Base-by-base conservation (phyloP, 2,888 invertebrate species). In the Ormyrus thymus region DNA sequence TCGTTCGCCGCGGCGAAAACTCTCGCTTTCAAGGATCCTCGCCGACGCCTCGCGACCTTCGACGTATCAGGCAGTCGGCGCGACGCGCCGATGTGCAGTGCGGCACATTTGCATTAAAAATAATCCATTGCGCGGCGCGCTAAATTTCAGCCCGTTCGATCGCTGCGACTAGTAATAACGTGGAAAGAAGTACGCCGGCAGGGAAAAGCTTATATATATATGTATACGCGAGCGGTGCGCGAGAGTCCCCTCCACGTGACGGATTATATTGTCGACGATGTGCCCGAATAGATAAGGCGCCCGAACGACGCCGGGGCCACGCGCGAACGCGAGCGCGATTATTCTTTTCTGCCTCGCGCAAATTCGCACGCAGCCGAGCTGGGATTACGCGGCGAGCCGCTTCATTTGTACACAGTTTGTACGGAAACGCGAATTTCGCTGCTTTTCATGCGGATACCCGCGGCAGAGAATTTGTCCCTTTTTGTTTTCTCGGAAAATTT, bases 91-190 rank as follows among this genome's bases (percentile, higher is more conserved):
- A 68, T 55, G 45, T 55, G 45, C 53, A 53, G 29, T 29, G 4
- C 29, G 3, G 29, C 29, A 45, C 53, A 53, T 68, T 68, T 43
- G 68, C 68, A 68, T 68, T 68, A 55, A 55, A 68, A 68, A 68
- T 68, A 55, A 55, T 68, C 45, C 11, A 45, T 43, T 43, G 45
- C 11, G 43, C 11, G 61, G 45, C 45, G 61, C 29, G 29, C 29
- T 29, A 29, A 50, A 51, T 51, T 65, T 50, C 4, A 29, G 29
- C 29, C 29, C 29, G 29, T 4, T 65, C 50, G 62, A 29, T 6
- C 9, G 8, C 0, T 48, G 15, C 58, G 15, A 46, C 46, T 72
- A 55, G 62, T 29, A 29, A 29, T 29, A 29, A 29, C 29, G 29
- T 3, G 29, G 4, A 29, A 2, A 3, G 4, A 29, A 29, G 4